A percentile compares a stretch with the other conserved stretches of the same genome.
These are phyloP conservation scores for Pachyrhynchus sulphureomaculatus DNA, from an alignment of 1,140 invertebrate genomes.

Conservation along the genomic window DNA sequence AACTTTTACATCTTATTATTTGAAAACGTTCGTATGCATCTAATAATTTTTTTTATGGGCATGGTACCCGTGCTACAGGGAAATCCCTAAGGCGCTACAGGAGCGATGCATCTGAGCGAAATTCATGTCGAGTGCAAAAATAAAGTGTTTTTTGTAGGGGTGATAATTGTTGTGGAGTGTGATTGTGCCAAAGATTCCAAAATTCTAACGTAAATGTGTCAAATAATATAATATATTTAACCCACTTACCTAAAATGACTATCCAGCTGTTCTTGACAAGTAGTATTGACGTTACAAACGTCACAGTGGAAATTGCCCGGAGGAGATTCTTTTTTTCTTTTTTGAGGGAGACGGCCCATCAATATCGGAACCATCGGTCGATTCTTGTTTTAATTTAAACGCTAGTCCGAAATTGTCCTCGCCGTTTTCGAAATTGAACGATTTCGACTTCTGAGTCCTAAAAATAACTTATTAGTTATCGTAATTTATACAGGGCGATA, in stretches of 20 bases:
- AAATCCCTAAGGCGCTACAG: no score
- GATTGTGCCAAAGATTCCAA: no score
- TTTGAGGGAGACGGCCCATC: background rate
- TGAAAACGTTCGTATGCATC: no score
- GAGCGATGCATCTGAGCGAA: no score
- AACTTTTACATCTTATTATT: no score
- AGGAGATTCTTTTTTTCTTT: background rate
- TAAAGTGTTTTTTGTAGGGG: no score
- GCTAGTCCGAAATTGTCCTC: conserved; percentile 39
- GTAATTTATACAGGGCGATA: background rate
- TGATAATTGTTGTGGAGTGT: no score
- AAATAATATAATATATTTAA: no score
- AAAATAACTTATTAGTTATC: background rate
- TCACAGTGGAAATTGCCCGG: conserved; percentile 44
- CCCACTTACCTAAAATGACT: conserved; percentile 47
- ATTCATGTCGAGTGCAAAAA: no score
- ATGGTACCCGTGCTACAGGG: no score
- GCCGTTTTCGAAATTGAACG: conserved; percentile 14
- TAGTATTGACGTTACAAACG: conserved; percentile 51
- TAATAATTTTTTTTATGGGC: no score
- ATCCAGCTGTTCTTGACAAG: conserved; percentile 51
- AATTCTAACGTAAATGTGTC: no score
- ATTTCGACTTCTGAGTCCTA: conserved; percentile 16
- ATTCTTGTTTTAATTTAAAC: conserved; percentile 29
- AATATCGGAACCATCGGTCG: background rate